phyloP scores from a whole-genome alignment of 1,140 invertebrate species.

The Lordiphosa stackelbergi region DNA sequence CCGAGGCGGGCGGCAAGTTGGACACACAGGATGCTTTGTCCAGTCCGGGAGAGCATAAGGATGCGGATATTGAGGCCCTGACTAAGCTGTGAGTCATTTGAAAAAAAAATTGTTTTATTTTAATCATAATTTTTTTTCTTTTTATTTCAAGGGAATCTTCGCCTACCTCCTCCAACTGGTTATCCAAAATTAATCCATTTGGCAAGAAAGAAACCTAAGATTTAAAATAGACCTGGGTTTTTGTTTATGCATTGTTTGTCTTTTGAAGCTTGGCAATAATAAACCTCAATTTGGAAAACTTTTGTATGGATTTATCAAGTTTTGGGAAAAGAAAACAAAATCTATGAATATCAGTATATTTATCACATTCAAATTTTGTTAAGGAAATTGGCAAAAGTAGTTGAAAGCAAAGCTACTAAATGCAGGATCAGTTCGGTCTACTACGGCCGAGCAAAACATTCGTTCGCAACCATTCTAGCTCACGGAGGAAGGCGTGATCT shows the following conservation, averaged over 20 bases:
- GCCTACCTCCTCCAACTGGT: conserved; percentile 79
- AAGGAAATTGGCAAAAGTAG: too few species aligned
- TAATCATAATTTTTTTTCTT: background rate
- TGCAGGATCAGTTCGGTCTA: too few species aligned
- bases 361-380: too few species aligned
- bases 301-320: background rate
- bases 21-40: conserved; percentile 25
- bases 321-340: too few species aligned
- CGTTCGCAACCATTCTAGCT: too few species aligned
- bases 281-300: conserved; percentile 35
- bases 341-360: too few species aligned
- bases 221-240: conserved; percentile 55
- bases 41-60: conserved; percentile 44
- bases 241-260: conserved; percentile 45
- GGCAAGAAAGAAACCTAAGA: conserved; percentile 82
- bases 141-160: conserved; percentile 48
- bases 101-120: background rate
- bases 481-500: too few species aligned
- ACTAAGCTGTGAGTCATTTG: conserved; percentile 62
- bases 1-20: conserved; percentile 59
- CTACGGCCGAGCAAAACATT: too few species aligned
- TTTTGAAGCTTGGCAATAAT: conserved; percentile 30
- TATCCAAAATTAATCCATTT: conserved; percentile 86
- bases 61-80: conserved; percentile 65
- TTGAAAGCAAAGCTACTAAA: too few species aligned